phyloP scores from a whole-genome alignment of 2,888 invertebrate genomes.

The Lamellibrachia satsuma region DNA sequence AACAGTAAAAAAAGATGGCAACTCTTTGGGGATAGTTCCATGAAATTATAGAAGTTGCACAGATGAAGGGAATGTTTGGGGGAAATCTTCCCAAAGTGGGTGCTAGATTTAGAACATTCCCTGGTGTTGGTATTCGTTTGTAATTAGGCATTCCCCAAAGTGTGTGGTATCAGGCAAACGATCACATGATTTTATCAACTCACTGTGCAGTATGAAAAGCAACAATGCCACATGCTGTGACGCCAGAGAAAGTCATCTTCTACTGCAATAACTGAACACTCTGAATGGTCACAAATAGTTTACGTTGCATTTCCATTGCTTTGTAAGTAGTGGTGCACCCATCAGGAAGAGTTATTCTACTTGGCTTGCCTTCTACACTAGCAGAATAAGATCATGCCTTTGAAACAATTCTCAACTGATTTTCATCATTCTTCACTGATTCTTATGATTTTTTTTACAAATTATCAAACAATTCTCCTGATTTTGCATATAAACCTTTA shows the following conservation, averaged over 20 bases:
- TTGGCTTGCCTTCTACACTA: not conserved
- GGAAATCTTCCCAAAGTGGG: not conserved
- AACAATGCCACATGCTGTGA: not conserved
- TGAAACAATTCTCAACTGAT: not conserved
- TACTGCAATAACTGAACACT: not conserved
- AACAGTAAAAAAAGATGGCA: not conserved
- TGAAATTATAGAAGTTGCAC: not conserved
- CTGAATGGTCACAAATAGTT: not conserved
- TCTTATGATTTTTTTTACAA: not conserved
- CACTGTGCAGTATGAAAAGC: not conserved
- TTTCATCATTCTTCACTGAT: not conserved
- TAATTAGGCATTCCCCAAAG: constrained; percentile 3
- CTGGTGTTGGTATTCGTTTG: not conserved
- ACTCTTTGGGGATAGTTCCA: not conserved
- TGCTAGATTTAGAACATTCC: not conserved
- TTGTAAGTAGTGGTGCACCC: not conserved
- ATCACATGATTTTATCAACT: not conserved
- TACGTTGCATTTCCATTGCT: not conserved
- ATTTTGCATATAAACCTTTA: not conserved
- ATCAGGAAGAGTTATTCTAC: not conserved
- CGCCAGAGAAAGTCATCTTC: not conserved
- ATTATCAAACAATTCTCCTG: not conserved
- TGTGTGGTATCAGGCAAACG: not conserved
- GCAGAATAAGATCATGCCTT: not conserved
- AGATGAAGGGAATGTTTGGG: not conserved